Conservation (phyloP, 37 sponge, comb jelly and placozoan genomes). For the Chondrilla cf. caribensis region DNA sequence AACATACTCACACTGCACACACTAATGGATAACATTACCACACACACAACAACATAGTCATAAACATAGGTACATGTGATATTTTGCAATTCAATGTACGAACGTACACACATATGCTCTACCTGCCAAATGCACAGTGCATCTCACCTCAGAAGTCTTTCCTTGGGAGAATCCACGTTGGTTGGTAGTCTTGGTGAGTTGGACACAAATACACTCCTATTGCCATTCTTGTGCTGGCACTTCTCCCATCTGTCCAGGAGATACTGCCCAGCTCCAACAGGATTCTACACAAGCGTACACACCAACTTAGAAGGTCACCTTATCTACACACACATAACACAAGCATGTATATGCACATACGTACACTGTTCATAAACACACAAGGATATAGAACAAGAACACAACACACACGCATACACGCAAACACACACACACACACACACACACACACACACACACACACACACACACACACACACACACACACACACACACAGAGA, state of each 20-base stretch:
- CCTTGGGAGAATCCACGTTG: slow-evolving; percentile 60
- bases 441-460: background rate
- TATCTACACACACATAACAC: background rate
- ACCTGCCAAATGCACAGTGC: too few species aligned
- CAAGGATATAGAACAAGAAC: background rate
- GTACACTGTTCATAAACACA: background rate
- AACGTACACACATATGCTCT: too few species aligned
- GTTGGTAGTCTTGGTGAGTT: slow-evolving; percentile 56
- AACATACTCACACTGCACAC: too few species aligned
- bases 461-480: background rate
- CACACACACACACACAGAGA: too few species aligned
- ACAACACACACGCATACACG: background rate
- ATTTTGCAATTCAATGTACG: too few species aligned
- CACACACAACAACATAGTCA: too few species aligned
- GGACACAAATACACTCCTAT: slow-evolving; percentile 64
- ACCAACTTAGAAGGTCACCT: slow-evolving; percentile 26
- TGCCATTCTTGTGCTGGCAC: slow-evolving; percentile 54
- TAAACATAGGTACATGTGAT: too few species aligned
- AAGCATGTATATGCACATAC: background rate
- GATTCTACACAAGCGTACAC: slow-evolving; percentile 34
- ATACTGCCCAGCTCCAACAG: slow-evolving; percentile 83
- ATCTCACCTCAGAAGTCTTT: slow-evolving; percentile 58
- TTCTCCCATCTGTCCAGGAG: slow-evolving; percentile 58
- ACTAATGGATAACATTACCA: too few species aligned
- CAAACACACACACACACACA: too few species aligned